These are phyloP conservation scores for Drosophila leonis DNA, from an alignment of 2,888 invertebrate genomes.

Conservation along the genomic window DNA sequence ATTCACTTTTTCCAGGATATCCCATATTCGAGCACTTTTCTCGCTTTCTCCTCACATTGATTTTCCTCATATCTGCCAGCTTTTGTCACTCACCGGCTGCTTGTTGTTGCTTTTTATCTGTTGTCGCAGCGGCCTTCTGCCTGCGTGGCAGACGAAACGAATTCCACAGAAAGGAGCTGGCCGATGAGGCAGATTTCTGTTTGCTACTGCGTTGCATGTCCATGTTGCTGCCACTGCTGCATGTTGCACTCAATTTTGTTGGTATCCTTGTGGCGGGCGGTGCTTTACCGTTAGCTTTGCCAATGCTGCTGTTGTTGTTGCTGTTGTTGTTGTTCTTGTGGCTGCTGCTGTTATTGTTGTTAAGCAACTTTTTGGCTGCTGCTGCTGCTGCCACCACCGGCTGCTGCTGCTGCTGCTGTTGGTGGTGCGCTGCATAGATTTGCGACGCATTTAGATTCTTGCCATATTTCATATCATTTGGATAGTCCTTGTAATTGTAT, in stretches of 20 bases:
- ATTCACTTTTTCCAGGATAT: slow-evolving; percentile 15
- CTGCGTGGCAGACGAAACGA: slow-evolving; percentile 85
- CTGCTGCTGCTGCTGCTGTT: slow-evolving; percentile 22
- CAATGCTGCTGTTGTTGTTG: slow-evolving; percentile 32
- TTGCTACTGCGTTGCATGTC: slow-evolving; percentile 30
- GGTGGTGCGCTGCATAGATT: slow-evolving; percentile 41
- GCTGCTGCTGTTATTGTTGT: slow-evolving; percentile 34
- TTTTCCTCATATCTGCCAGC: slow-evolving; percentile 41
- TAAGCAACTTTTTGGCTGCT: slow-evolving; percentile 58
- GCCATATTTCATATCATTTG: slow-evolving; percentile 79
- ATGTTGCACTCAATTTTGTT: slow-evolving; percentile 48
- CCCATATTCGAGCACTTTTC: background rate
- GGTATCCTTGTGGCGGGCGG: slow-evolving; percentile 73
- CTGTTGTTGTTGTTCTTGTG: slow-evolving; percentile 70
- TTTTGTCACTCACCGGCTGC: slow-evolving; percentile 53
- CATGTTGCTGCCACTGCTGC: slow-evolving; percentile 21
- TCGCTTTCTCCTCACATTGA: slow-evolving; percentile 42
- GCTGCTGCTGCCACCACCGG: slow-evolving; percentile 20
- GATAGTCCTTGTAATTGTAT: slow-evolving; percentile 80
- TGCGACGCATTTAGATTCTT: slow-evolving; percentile 61
- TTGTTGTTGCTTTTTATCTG: slow-evolving; percentile 42
- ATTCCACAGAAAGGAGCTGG: slow-evolving; percentile 83
- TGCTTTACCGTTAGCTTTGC: slow-evolving; percentile 32
- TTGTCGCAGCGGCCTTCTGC: slow-evolving; percentile 68
- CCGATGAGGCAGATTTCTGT: slow-evolving; percentile 46